Conservation (phyloP, 2,888 invertebrate species). For the Galerucella pusilla region DNA sequence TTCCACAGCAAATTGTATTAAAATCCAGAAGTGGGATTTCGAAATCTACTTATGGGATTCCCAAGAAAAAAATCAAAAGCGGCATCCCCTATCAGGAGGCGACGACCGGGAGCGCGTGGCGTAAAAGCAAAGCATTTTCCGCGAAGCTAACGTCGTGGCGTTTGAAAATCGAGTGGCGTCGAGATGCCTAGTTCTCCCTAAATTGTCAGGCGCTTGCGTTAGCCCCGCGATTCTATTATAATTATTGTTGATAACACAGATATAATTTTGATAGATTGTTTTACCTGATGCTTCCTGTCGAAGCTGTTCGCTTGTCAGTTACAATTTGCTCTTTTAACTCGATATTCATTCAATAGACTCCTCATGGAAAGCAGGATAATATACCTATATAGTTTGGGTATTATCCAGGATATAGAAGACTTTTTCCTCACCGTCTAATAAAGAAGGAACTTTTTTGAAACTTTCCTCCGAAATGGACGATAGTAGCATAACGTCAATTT, state of each 20-base stretch:
- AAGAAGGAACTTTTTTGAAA: too few species aligned
- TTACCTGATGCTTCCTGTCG: constrained; percentile 40
- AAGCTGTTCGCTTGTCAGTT: constrained; percentile 33
- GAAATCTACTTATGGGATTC: neutral
- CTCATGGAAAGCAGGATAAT: neutral
- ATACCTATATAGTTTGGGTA: constrained; percentile 21
- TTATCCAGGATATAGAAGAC: neutral
- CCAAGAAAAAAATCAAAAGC: constrained; percentile 12
- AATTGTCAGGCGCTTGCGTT: constrained; percentile 59
- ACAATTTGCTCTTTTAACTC: constrained; percentile 36
- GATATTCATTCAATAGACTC: constrained; percentile 28
- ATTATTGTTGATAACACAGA: constrained; percentile 60
- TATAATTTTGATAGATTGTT: constrained; percentile 51
- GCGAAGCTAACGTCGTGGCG: constrained; percentile 52
- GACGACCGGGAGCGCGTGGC: constrained; percentile 53
- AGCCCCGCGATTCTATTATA: constrained; percentile 59
- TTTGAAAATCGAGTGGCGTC: constrained; percentile 58
- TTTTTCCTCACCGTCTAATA: too few species aligned
- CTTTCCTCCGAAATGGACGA: too few species aligned
- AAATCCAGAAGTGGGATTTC: constrained; percentile 16
- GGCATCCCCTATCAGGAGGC: constrained; percentile 52
- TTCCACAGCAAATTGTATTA: constrained; percentile 3
- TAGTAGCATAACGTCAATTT: too few species aligned
- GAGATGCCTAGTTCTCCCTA: constrained; percentile 56
- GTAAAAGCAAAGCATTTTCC: constrained; percentile 55